Conservation (phyloP, 2,113 vertebrate genomes). For the Brachypteracias leptosomus region DNA sequence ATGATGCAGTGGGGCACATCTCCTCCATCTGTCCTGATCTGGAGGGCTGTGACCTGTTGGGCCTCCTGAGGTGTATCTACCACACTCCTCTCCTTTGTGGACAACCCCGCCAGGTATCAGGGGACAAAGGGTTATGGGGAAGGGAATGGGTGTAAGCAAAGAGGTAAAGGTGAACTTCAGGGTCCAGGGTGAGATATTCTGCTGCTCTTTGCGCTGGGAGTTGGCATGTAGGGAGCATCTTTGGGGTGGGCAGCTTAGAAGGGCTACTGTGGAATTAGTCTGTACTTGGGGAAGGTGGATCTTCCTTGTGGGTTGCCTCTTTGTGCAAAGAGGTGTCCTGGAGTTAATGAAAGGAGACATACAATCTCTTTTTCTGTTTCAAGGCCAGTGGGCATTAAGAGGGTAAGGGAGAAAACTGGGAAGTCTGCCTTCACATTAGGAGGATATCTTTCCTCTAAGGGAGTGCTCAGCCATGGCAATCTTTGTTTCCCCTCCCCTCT, state of each 20-base stretch:
- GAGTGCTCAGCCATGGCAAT: neutral
- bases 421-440: neutral
- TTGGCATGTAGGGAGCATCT: neutral
- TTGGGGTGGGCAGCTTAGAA: neutral
- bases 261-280: neutral
- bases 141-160: neutral
- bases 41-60: slow-evolving; percentile 82
- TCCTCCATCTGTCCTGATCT: slow-evolving; percentile 67
- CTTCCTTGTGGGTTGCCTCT: neutral
- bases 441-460: neutral
- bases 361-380: neutral
- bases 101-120: slow-evolving; percentile 78
- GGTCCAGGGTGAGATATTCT: neutral
- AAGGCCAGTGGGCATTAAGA: neutral
- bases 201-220: neutral
- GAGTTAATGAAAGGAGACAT: neutral
- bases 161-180: neutral
- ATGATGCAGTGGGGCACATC: slow-evolving; percentile 72
- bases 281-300: neutral
- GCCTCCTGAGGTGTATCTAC: slow-evolving; percentile 77
- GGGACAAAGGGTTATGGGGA: neutral
- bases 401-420: neutral
- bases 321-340: neutral
- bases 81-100: slow-evolving; percentile 58
- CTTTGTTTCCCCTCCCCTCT: neutral